These are phyloP conservation scores for Andrena cerasifolii DNA, from an alignment of 1,140 invertebrate genomes.

Conservation along the genomic window DNA sequence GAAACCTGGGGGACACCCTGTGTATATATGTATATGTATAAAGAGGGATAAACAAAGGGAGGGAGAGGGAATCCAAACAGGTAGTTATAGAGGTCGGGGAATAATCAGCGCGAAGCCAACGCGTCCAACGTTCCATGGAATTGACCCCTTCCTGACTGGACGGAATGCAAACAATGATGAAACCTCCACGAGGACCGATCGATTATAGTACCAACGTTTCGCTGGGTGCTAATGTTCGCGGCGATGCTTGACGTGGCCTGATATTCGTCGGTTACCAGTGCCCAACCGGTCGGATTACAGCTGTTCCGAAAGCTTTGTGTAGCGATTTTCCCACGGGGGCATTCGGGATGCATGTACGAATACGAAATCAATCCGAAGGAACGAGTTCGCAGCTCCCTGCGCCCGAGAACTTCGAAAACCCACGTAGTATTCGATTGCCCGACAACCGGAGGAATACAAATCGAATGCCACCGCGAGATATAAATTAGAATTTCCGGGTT, in stretches of 20 bases:
- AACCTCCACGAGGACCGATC: constrained; percentile 69
- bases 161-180: constrained; percentile 74
- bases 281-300: constrained; percentile 31
- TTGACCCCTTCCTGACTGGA: constrained; percentile 63
- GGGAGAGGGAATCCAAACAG: constrained; percentile 30
- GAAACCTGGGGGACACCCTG: no score
- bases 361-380: background rate
- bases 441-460: background rate
- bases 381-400: background rate
- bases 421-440: no score
- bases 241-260: constrained; percentile 52
- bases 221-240: constrained; percentile 51
- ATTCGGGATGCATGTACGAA: background rate
- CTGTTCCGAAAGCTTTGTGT: constrained; percentile 30
- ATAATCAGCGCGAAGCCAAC: constrained; percentile 71
- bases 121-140: constrained; percentile 62
- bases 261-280: constrained; percentile 52
- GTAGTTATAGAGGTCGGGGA: constrained; percentile 62
- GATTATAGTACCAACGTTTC: constrained; percentile 67
- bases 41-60: no score
- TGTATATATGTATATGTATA: no score
- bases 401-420: no score
- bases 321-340: constrained; percentile 32
- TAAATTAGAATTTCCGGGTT: no score
- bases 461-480: no score